These are phyloP conservation scores for Mythimna vitellina DNA, from an alignment of 2,888 invertebrate genomes.

Conservation along the genomic window DNA sequence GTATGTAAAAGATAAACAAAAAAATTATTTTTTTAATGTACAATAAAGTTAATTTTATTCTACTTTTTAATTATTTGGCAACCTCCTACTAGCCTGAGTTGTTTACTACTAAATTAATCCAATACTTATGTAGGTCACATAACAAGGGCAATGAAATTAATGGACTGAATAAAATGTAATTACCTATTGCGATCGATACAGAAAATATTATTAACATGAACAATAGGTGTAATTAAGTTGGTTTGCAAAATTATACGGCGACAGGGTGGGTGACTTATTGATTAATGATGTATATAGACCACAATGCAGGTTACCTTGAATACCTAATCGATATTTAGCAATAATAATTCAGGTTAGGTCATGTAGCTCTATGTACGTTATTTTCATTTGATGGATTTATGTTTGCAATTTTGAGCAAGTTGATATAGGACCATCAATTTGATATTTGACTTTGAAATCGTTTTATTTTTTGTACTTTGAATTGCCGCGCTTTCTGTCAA, in stretches of 20 bases:
- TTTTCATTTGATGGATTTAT: not conserved
- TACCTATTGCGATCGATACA: conserved; percentile 30
- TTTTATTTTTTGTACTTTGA: too few species aligned
- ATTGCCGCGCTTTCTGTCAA: too few species aligned
- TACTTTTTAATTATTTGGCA: not conserved
- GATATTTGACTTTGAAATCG: not conserved
- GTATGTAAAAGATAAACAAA: too few species aligned
- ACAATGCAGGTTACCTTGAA: conserved; percentile 25
- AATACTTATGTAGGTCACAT: conserved; percentile 27
- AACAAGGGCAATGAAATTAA: conserved; percentile 20
- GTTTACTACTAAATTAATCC: conserved; percentile 11
- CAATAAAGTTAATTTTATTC: too few species aligned
- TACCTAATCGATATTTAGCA: conserved; percentile 19
- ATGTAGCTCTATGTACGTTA: not conserved
- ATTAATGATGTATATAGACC: conserved; percentile 29
- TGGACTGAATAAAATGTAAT: conserved; percentile 31
- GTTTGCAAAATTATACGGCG: conserved; percentile 30
- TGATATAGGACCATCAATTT: not conserved
- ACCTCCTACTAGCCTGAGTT: not conserved
- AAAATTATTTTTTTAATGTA: too few species aligned
- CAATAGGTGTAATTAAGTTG: conserved; percentile 39
- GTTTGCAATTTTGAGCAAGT: not conserved
- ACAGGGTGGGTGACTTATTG: conserved; percentile 24
- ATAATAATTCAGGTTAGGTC: not conserved
- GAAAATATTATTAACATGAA: conserved; percentile 32